Conservation (phyloP, 2,888 invertebrate species). For the Willowsia nigromaculata region DNA sequence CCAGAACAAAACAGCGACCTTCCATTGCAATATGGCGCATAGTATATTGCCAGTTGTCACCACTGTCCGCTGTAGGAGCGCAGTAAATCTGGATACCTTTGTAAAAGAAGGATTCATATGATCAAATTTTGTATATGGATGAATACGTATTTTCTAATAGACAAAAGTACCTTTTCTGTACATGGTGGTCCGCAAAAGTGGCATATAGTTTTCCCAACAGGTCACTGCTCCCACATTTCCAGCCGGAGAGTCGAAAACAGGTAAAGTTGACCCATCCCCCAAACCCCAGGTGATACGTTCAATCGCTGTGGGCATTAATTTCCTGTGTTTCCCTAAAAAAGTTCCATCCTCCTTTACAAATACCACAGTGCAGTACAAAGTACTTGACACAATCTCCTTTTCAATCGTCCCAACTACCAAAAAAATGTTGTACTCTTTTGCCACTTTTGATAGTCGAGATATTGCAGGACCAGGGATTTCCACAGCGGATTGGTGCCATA, state of each 20-base stretch:
- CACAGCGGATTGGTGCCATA: slow-evolving; percentile 67
- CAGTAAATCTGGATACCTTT: slow-evolving; percentile 74
- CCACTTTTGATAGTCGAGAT: slow-evolving; percentile 40
- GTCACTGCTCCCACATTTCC: slow-evolving; percentile 71
- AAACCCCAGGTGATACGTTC: slow-evolving; percentile 67
- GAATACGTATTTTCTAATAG: too few species aligned
- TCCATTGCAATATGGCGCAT: slow-evolving; percentile 74
- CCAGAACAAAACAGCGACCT: slow-evolving; percentile 74
- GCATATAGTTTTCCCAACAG: slow-evolving; percentile 77
- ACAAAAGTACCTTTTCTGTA: slow-evolving; percentile 73
- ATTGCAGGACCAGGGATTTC: slow-evolving; percentile 72
- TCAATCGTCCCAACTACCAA: slow-evolving; percentile 72
- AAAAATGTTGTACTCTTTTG: slow-evolving; percentile 66
- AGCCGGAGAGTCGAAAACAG: slow-evolving; percentile 63
- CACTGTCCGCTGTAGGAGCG: slow-evolving; percentile 70
- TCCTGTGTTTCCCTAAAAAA: slow-evolving; percentile 72
- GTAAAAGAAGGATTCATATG: neutral
- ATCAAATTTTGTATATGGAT: neutral
- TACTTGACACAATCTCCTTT: slow-evolving; percentile 60
- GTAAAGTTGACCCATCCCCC: slow-evolving; percentile 71
- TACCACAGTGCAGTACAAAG: slow-evolving; percentile 69
- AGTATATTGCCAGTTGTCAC: slow-evolving; percentile 68
- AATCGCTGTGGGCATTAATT: slow-evolving; percentile 56
- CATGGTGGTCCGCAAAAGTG: slow-evolving; percentile 64
- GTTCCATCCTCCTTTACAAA: slow-evolving; percentile 62